phyloP scores from a whole-genome alignment of 2,797 vertebrate genomes.

The Gymnoscopelus microlampas region DNA sequence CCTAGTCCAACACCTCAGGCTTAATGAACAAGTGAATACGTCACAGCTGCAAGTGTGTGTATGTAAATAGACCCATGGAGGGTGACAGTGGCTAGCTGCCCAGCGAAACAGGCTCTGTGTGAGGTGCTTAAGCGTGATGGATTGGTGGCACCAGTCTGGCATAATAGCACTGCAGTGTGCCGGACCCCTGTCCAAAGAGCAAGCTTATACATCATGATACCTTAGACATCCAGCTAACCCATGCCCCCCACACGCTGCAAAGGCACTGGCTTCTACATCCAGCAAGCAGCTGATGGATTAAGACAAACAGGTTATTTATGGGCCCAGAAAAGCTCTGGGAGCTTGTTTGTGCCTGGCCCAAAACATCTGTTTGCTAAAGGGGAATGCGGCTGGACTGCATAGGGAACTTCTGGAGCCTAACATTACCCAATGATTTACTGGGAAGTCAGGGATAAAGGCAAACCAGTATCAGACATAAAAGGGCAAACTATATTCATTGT shows the following conservation, averaged over 20 bases:
- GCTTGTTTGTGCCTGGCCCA: slow-evolving; percentile 64
- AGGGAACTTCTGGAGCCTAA: slow-evolving; percentile 56
- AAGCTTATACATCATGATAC: slow-evolving; percentile 77
- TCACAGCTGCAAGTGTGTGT: slow-evolving; percentile 61
- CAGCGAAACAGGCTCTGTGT: slow-evolving; percentile 63
- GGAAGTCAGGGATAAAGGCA: slow-evolving; percentile 48
- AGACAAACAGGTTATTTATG: slow-evolving; percentile 79
- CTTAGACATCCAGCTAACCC: slow-evolving; percentile 58
- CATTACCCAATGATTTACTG: slow-evolving; percentile 42
- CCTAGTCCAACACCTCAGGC: slow-evolving; percentile 28
- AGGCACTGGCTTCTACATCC: slow-evolving; percentile 58
- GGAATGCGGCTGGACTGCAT: slow-evolving; percentile 51
- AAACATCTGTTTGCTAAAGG: slow-evolving; percentile 73
- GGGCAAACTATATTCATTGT: slow-evolving; percentile 38
- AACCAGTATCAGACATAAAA: slow-evolving; percentile 52
- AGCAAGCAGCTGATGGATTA: slow-evolving; percentile 72
- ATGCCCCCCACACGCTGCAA: slow-evolving; percentile 50
- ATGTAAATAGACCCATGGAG: slow-evolving; percentile 59
- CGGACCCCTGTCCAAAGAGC: slow-evolving; percentile 64
- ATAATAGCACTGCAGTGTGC: slow-evolving; percentile 71
- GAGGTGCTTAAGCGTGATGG: slow-evolving; percentile 71
- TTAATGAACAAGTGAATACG: slow-evolving; percentile 49
- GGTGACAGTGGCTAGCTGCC: slow-evolving; percentile 58
- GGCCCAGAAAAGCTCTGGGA: slow-evolving; percentile 53
- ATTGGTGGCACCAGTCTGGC: slow-evolving; percentile 67